A percentile compares a stretch with the other conserved stretches of the same genome.
Evolutionary conservation across 2,888 invertebrate genomes (phyloP).

Genomic region (Andrena haemorrhoa): DNA sequence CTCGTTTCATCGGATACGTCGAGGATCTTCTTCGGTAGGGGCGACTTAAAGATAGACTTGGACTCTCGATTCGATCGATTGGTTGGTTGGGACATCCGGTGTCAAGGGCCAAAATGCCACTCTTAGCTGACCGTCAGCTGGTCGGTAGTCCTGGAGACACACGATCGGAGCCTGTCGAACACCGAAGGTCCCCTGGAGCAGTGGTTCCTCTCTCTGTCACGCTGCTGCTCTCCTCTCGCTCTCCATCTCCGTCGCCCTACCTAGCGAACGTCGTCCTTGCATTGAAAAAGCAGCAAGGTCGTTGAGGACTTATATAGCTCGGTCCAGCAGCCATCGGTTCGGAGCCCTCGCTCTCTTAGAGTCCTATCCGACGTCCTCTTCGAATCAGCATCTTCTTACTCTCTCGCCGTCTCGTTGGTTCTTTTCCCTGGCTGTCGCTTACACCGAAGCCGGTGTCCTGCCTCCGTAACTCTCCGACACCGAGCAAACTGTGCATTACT

Average conservation of each 20-base stretch:
- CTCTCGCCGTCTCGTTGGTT: neutral
- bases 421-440: neutral
- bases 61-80: too few species aligned
- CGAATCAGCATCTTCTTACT: constrained; percentile 28
- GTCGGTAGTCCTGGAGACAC: constrained; percentile 18
- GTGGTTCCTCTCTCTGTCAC: constrained; percentile 3
- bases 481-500: constrained; percentile 61
- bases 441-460: constrained; percentile 45
- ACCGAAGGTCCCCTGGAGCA: constrained; percentile 39
- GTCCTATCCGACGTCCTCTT: constrained; percentile 60
- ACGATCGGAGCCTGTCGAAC: neutral
- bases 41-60: too few species aligned
- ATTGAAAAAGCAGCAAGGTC: constrained; percentile 79
- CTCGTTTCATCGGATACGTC: too few species aligned
- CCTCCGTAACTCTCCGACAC: constrained; percentile 36
- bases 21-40: too few species aligned
- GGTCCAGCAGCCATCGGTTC: constrained; percentile 59
- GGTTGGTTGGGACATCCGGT: constrained; percentile 37
- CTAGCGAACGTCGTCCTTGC: constrained; percentile 76
- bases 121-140: constrained; percentile 21
- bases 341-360: constrained; percentile 54
- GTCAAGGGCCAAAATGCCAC: constrained; percentile 46
- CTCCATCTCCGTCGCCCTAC: constrained; percentile 19
- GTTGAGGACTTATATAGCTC: constrained; percentile 73
- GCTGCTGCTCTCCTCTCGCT: neutral